phyloP scores from a whole-genome alignment of 1,140 invertebrate genomes.

The Notospermus geniculatus region DNA sequence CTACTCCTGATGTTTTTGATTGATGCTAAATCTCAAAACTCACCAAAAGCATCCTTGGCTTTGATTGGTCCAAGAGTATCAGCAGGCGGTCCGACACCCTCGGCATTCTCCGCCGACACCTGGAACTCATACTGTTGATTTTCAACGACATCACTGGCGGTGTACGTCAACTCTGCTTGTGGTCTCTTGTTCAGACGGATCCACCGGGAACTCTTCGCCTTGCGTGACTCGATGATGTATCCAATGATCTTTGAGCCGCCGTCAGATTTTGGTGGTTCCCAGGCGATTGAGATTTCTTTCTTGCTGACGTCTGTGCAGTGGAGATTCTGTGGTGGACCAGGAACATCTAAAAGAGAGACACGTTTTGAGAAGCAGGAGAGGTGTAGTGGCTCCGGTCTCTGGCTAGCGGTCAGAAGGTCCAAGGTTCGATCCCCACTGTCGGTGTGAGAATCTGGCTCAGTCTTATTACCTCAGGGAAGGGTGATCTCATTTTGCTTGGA shows the following conservation, averaged over 20 bases:
- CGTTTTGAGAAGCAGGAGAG: no score
- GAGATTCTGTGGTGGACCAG: conserved; percentile 57
- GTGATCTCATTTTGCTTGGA: no score
- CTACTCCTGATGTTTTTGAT: no score
- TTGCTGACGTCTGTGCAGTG: conserved; percentile 59
- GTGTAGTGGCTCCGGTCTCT: no score
- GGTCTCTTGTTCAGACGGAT: conserved; percentile 2
- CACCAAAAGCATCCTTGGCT: conserved; percentile 76
- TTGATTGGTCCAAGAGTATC: conserved; percentile 57
- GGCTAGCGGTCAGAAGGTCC: no score
- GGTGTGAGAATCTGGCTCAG: no score
- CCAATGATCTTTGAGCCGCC: conserved; percentile 60
- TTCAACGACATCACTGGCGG: conserved; percentile 81
- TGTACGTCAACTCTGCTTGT: conserved; percentile 70
- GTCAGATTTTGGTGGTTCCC: conserved; percentile 53
- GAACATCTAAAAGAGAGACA: conserved; percentile 24
- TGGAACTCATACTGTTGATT: conserved; percentile 95
- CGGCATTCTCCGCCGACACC: conserved; percentile 88
- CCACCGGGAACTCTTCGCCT: conserved; percentile 67
- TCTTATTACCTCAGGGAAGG: no score
- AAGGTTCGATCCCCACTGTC: no score
- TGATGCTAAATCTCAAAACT: no score
- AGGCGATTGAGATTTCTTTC: conserved; percentile 74
- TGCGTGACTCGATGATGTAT: conserved; percentile 93
- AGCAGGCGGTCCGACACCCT: conserved; percentile 83